Conservation (phyloP, 2,888 invertebrate genomes). For the Prosapia bicincta region DNA sequence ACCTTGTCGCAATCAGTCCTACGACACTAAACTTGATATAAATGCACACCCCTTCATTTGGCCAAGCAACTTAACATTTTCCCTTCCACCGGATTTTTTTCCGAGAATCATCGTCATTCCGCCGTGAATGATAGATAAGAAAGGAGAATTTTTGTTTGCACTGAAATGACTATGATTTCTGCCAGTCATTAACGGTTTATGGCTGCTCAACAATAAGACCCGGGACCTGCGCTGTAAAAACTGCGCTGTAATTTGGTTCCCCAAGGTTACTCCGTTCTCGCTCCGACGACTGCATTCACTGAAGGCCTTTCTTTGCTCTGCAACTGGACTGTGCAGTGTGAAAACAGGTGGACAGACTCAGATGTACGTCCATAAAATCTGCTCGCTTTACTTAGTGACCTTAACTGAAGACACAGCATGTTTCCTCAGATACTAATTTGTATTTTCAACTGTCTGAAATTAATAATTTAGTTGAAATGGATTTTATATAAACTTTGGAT, state of each 20-base stretch:
- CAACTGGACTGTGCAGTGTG: too few relatives aligned
- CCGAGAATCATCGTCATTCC: neutral
- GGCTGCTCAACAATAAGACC: constrained; percentile 27
- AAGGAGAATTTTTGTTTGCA: neutral
- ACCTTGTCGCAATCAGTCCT: neutral
- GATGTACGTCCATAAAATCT: too few relatives aligned
- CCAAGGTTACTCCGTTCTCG: constrained; percentile 13
- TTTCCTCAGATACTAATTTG: too few relatives aligned
- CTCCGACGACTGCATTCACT: neutral
- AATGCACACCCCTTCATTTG: neutral
- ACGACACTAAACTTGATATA: neutral
- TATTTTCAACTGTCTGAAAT: too few relatives aligned
- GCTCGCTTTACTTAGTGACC: too few relatives aligned
- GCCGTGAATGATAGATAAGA: neutral
- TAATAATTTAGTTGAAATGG: too few relatives aligned
- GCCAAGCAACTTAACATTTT: neutral
- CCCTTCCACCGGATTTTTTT: neutral
- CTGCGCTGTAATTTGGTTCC: constrained; percentile 23
- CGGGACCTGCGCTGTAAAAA: constrained; percentile 22
- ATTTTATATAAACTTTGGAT: too few relatives aligned
- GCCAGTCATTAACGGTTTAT: constrained; percentile 26
- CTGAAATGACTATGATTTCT: constrained; percentile 24
- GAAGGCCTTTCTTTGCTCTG: neutral
- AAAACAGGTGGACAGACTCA: too few relatives aligned
- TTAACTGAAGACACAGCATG: too few relatives aligned